phyloP scores from a whole-genome alignment of 2,888 invertebrate species.

The Catotricha subobsoleta region DNA sequence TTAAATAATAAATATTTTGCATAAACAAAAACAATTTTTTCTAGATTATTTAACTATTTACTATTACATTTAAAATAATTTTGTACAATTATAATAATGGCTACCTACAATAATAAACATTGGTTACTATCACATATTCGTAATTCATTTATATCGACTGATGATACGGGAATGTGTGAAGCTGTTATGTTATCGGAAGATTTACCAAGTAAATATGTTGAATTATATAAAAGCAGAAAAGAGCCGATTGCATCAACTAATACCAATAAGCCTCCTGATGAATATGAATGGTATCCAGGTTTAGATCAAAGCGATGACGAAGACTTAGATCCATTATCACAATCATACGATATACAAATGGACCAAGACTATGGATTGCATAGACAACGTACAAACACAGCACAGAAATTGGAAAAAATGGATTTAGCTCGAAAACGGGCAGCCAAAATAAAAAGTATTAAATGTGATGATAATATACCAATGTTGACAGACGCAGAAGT shows the following conservation, averaged over 20 bases:
- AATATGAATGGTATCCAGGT: slow-evolving; percentile 55
- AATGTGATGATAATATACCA: slow-evolving; percentile 40
- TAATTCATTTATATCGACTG: slow-evolving; percentile 87
- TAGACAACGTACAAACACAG: slow-evolving; percentile 69
- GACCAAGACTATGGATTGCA: slow-evolving; percentile 43
- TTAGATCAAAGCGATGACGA: slow-evolving; percentile 63
- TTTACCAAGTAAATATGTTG: slow-evolving; percentile 41
- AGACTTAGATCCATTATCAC: slow-evolving; percentile 44
- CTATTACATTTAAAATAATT: too few relatives aligned
- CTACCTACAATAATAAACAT: slow-evolving; percentile 82
- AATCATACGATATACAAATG: slow-evolving; percentile 63
- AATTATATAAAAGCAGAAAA: background rate
- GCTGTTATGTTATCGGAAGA: slow-evolving; percentile 76
- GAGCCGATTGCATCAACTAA: slow-evolving; percentile 17
- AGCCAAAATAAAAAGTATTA: slow-evolving; percentile 55
- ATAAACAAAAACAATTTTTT: too few relatives aligned
- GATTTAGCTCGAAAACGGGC: slow-evolving; percentile 68
- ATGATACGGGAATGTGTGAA: slow-evolving; percentile 90
- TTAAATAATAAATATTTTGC: too few relatives aligned
- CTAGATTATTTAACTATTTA: too few relatives aligned
- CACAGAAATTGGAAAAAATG: slow-evolving; percentile 73
- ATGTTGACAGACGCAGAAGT: slow-evolving; percentile 1
- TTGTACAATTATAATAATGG: slow-evolving; percentile 44
- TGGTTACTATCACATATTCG: slow-evolving; percentile 86
- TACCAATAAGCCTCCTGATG: slow-evolving; percentile 16